Evolutionary conservation across 2,888 invertebrate species (phyloP), one percentile per base, ranked within the genome.

Genomic region (Cheilosia soror): DNA sequence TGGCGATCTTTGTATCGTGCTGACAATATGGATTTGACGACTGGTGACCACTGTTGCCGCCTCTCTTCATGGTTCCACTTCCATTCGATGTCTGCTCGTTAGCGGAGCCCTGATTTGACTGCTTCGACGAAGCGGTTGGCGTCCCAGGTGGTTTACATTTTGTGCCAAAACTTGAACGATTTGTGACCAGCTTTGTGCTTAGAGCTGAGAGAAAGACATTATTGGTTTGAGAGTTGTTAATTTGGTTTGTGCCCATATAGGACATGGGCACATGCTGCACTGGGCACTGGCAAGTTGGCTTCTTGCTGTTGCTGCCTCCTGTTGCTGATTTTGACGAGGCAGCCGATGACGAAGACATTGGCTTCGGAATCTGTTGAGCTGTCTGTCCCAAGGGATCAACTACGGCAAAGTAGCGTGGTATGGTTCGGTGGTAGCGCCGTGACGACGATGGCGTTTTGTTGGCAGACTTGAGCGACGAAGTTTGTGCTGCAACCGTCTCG

Each of bases 251-350:
- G 33, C 91, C 92, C 92, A 92, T 93, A 77, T 92, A 92, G 11
- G 92, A 91, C 92, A 92, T 93, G 72, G 93, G 93, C 27, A 92
- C 92, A 87, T 92, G 92, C 66, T 92, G 92, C 47, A 93, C 90
- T 31, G 93, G 93, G 79, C 93, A 92, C 88, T 92, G 93, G 86
- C 92, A 92, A 80, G 91, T 91, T 40, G 92, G 91, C 65, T 92
- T 92, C 87, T 92, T 92, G 13, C 82, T 77, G 55, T 66, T 73
- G 55, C 42, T 73, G 82, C 57, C 66, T 66, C 47, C 40, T 27
- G 42, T 62, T 71, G 60, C 58, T 87, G 33, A 49, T 20, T 60
- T 87, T 73, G 79, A 66, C 13, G 82, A 58, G 20, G 49, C 77
- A 69, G 60, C 84, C 85, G 86, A 87, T 68, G 87, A 73, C 53